Percentiles rank a stretch among this genome's conserved stretches.
Conservation (phyloP, 2,797 vertebrate species). For the Lutjanus campechanus region DNA sequence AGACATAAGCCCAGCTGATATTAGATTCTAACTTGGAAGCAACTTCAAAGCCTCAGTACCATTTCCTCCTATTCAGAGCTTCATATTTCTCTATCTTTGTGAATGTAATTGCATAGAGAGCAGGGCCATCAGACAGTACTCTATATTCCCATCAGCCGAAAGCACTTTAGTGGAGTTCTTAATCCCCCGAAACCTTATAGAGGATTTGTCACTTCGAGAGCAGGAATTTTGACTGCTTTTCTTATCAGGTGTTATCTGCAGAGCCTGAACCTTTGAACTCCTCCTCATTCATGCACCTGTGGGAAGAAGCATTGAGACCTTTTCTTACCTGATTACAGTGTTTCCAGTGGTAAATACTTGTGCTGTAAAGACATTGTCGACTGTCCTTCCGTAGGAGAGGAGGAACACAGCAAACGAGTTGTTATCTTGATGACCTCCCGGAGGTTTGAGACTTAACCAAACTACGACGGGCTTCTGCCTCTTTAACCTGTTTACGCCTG, state of each 20-base stretch:
- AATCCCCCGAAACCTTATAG: constrained; percentile 57
- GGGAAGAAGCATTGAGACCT: constrained; percentile 16
- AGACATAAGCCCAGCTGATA: constrained; percentile 18
- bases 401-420: constrained; percentile 13
- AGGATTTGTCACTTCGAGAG: constrained; percentile 66
- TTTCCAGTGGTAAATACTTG: not conserved
- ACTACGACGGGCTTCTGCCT: not conserved
- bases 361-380: constrained; percentile 3
- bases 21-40: constrained; percentile 43
- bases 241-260: constrained; percentile 69
- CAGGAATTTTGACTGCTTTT: constrained; percentile 56
- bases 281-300: constrained; percentile 51
- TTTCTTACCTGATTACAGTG: constrained; percentile 5
- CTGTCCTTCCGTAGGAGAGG: not conserved
- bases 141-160: constrained; percentile 54
- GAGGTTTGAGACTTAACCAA: constrained; percentile 10
- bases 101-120: constrained; percentile 67
- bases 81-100: constrained; percentile 51
- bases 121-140: constrained; percentile 44
- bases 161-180: constrained; percentile 59
- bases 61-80: constrained; percentile 45
- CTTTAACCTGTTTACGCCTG: no score
- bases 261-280: constrained; percentile 57
- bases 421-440: constrained; percentile 3
- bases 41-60: constrained; percentile 49